Evolutionary conservation across 2,888 invertebrate species (phyloP).

Genomic region (Drosophila eohydei): DNA sequence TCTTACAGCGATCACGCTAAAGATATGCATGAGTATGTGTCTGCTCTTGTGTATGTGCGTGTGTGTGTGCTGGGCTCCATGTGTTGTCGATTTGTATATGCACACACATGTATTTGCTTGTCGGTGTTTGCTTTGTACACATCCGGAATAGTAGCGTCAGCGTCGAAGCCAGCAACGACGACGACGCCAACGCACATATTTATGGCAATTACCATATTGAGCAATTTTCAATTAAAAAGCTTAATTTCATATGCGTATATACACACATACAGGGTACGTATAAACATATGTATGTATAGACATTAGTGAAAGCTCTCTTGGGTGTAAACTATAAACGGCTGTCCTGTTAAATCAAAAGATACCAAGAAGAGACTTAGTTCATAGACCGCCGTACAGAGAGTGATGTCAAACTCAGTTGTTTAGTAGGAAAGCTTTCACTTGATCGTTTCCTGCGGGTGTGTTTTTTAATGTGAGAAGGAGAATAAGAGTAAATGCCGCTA

Average conservation of each 20-base stretch:
- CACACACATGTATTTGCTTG: conserved; percentile 40
- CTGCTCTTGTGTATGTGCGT: conserved; percentile 10
- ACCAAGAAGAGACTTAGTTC: background rate
- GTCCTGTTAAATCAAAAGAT: conserved; percentile 4
- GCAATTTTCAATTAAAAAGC: conserved; percentile 76
- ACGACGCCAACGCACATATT: conserved; percentile 66
- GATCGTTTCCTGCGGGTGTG: conserved; percentile 50
- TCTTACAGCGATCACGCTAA: conserved; percentile 73
- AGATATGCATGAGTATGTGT: conserved; percentile 44
- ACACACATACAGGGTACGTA: background rate
- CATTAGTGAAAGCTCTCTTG: conserved; percentile 10
- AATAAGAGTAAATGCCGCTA: conserved; percentile 23
- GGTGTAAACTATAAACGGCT: background rate
- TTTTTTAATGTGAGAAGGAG: conserved; percentile 12
- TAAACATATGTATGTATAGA: background rate
- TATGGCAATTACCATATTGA: conserved; percentile 80
- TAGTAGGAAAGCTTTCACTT: conserved; percentile 2
- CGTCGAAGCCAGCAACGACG: conserved; percentile 27
- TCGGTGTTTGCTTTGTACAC: conserved; percentile 70
- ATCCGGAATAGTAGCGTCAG: conserved; percentile 77
- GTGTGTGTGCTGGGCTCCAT: conserved; percentile 45
- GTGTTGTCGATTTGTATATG: conserved; percentile 57
- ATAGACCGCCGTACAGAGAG: background rate
- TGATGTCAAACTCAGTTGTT: background rate
- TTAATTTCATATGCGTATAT: conserved; percentile 10